phyloP scores from a whole-genome alignment of 2,113 vertebrate genomes.

The Hippolais icterina region DNA sequence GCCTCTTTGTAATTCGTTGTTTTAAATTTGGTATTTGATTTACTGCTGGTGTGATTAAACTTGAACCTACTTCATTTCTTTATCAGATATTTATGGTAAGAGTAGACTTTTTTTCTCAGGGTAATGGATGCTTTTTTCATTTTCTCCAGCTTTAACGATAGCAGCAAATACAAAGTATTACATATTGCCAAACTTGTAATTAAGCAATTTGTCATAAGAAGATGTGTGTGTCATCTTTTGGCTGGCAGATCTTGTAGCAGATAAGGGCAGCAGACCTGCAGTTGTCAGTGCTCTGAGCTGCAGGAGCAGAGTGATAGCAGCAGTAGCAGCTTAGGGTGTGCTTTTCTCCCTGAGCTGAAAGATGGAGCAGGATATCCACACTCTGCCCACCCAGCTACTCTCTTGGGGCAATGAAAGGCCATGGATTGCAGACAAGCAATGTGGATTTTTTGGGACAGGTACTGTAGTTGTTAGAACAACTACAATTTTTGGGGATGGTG shows the following conservation, averaged over 20 bases:
- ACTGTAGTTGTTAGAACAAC: not conserved
- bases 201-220: slow-evolving; percentile 55
- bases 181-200: slow-evolving; percentile 51
- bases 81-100: slow-evolving; percentile 61
- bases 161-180: slow-evolving; percentile 43
- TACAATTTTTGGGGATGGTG: not conserved
- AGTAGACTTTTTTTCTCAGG: slow-evolving; percentile 5
- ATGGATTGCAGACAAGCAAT: not conserved
- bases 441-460: not conserved
- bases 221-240: not conserved
- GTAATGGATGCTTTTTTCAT: slow-evolving; percentile 7
- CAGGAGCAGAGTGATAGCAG: not conserved
- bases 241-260: not conserved
- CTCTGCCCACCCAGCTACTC: not conserved
- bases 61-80: slow-evolving; percentile 69
- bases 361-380: not conserved
- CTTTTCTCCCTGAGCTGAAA: not conserved
- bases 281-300: not conserved
- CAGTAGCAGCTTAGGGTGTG: not conserved
- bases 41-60: slow-evolving; percentile 73
- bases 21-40: slow-evolving; percentile 83
- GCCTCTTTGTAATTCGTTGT: slow-evolving; percentile 78
- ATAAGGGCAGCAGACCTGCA: slow-evolving; percentile 24
- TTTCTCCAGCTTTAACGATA: slow-evolving; percentile 38
- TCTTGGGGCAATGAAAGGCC: not conserved